Evolutionary conservation across 2,797 vertebrate genomes (phyloP).

Genomic region (Urocyon cinereoargenteus): DNA sequence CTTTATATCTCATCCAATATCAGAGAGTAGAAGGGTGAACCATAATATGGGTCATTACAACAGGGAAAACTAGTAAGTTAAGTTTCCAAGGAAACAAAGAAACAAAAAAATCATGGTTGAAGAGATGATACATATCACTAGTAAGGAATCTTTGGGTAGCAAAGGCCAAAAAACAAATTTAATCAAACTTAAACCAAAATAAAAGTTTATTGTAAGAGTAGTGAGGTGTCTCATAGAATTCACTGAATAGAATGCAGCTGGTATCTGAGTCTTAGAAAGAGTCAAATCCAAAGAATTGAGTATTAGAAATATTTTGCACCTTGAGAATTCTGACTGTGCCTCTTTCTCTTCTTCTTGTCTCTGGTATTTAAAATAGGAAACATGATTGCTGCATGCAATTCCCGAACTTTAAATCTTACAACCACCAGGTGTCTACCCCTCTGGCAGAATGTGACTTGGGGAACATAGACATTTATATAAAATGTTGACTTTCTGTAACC

Average conservation of each 20-base stretch:
- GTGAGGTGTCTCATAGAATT: neutral
- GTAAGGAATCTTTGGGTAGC: neutral
- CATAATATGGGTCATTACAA: neutral
- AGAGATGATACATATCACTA: neutral
- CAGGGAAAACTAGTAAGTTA: neutral
- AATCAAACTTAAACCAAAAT: neutral
- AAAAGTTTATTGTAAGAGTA: neutral
- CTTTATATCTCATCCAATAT: neutral
- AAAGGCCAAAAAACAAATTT: neutral
- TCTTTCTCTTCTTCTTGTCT: neutral
- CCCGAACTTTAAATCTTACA: neutral
- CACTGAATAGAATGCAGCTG: neutral
- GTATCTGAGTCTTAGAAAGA: neutral
- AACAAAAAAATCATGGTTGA: neutral
- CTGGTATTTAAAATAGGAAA: neutral
- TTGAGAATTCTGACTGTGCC: neutral
- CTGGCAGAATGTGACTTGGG: neutral
- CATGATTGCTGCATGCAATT: neutral
- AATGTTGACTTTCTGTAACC: neutral
- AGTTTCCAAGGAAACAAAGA: neutral
- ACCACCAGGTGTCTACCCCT: neutral
- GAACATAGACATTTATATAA: neutral
- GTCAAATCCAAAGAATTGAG: neutral
- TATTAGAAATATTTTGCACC: neutral
- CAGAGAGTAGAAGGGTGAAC: neutral